Base-by-base conservation (phyloP, 1,140 invertebrate species). In the Andrena cerasifolii region DNA sequence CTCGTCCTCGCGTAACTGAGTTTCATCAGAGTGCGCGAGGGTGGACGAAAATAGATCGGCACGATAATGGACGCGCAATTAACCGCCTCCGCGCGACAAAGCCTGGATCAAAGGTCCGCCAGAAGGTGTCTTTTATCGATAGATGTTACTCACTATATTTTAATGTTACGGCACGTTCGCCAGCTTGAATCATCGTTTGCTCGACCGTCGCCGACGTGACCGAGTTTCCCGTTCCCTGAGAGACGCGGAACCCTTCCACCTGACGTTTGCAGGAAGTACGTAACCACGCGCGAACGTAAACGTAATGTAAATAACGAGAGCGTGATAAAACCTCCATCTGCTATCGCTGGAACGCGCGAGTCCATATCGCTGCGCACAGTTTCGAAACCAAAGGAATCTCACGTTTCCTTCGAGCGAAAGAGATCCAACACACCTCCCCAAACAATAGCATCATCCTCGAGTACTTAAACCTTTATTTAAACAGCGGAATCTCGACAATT, bases 141-240 rank as follows among this genome's bases (percentile, higher is more conserved):
- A 1, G 26, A 54, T n/a, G 58, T 83, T 84, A 79, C 70, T 84
- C 82, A 84, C 31, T 56, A 53, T 51, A 65, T 61, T 83, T 70
- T 65, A 78, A 74, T 49, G 54, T 18, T 36, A 65, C 58, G 56
- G 59, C 80, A 71, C 82, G 59, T 73, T 66, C 51, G 70, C 58
- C 75, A 79, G 56, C 45, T 83, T 75, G 82, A 83, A 83, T 83
- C 80, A 83, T 56, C 40, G 54, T 40, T 40, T 47, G 54, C 49
- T 40, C 61, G 54, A n/a, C 18, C 66, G 59, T 8, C 40, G 58
- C 33, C 31, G n/a, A 31, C 26, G 59, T 58, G 77, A 75, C 47
- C 71, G 58, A 66, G 70, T 84, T 84, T 72, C n/a, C 54, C 18
- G 49, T 53, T 33, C 26, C 2, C 4, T n/a, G 43, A 54, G 16